phyloP scores from a whole-genome alignment of 2,113 vertebrate species.

The Ctenomys sociabilis region DNA sequence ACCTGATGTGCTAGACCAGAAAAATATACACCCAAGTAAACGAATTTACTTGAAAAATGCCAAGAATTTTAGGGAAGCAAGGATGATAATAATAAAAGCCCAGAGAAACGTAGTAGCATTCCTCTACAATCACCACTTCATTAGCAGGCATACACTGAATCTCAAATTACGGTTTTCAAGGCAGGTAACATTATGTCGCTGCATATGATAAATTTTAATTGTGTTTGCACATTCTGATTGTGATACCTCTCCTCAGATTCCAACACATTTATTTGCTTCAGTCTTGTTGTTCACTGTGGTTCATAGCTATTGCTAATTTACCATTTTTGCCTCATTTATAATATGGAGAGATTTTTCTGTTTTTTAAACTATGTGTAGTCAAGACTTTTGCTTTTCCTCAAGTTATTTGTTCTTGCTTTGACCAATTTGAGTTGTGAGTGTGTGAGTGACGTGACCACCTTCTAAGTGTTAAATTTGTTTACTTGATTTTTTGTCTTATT shows the following conservation, averaged over 20 bases:
- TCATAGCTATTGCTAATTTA: background rate
- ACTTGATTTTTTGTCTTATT: background rate
- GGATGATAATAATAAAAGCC: background rate
- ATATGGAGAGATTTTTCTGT: background rate
- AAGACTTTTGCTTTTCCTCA: background rate
- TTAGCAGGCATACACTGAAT: background rate
- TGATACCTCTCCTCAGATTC: background rate
- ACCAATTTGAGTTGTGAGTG: background rate
- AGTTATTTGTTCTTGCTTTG: background rate
- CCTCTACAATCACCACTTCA: background rate
- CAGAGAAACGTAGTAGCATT: background rate
- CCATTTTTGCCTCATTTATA: background rate
- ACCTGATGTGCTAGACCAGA: background rate
- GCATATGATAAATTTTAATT: background rate
- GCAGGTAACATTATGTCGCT: background rate
- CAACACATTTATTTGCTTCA: background rate
- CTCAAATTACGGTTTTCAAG: background rate
- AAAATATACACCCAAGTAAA: background rate
- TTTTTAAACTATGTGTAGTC: background rate
- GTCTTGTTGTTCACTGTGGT: background rate
- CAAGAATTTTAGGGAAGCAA: background rate
- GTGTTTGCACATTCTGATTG: background rate
- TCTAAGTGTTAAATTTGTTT: background rate
- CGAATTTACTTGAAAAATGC: background rate
- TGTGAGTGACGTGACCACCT: background rate